Conservation (phyloP, 2,888 invertebrate species). For the Sisyra terminalis region DNA sequence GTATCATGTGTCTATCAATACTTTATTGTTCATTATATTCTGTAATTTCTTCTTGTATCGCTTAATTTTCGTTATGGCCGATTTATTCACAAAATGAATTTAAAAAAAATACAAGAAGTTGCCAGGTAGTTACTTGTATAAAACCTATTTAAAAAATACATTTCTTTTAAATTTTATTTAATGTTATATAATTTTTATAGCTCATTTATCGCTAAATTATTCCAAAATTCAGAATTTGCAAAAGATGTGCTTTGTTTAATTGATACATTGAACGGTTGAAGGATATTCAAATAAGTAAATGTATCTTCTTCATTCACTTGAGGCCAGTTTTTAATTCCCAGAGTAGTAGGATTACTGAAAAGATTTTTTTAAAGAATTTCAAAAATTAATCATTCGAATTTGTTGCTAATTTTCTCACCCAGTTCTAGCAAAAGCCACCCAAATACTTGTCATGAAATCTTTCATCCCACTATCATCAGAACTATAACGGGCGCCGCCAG, state of each 20-base stretch:
- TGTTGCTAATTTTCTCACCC: background rate
- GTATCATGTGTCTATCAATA: no score
- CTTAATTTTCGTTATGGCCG: no score
- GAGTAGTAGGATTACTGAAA: background rate
- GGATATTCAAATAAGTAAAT: background rate
- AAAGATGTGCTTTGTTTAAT: background rate
- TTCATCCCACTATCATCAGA: background rate
- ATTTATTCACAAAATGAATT: no score
- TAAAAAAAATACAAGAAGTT: no score
- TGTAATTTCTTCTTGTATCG: no score
- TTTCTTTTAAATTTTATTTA: no score
- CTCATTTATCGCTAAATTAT: background rate
- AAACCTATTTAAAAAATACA: no score
- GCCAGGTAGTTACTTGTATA: no score
- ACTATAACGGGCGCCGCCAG: background rate
- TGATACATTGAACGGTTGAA: background rate
- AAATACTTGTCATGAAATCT: background rate
- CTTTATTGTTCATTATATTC: no score
- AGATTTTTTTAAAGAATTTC: no score
- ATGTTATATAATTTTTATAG: background rate
- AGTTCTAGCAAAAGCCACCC: background rate
- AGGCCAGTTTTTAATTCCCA: background rate
- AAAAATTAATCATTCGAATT: no score
- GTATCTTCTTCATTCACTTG: background rate
- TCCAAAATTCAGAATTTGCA: slow-evolving; percentile 1